Evolutionary conservation across 2,797 vertebrate genomes (phyloP).

Genomic region (Nasua narica): DNA sequence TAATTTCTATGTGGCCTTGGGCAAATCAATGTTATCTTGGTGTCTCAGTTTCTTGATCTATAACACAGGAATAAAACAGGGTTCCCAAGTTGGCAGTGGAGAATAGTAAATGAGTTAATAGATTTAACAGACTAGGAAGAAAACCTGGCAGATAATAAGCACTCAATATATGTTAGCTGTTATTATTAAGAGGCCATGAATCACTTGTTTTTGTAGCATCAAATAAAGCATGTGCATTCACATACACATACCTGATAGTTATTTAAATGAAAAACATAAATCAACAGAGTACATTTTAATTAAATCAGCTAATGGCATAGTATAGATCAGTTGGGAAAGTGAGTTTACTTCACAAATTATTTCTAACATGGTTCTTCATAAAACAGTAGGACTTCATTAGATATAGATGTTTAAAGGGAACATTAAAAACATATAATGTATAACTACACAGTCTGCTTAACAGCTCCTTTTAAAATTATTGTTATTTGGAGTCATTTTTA

Average conservation of each 20-base stretch:
- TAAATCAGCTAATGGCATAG: conserved; percentile 40
- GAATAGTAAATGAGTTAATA: not conserved
- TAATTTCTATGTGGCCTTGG: not conserved
- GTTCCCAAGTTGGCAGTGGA: not conserved
- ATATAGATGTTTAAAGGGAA: conserved; percentile 22
- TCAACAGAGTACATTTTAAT: conserved; percentile 53
- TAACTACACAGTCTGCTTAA: not conserved
- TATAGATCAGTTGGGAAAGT: conserved; percentile 15
- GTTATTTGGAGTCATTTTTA: conserved; percentile 55
- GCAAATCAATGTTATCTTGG: not conserved
- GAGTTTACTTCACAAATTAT: conserved; percentile 56
- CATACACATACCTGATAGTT: not conserved
- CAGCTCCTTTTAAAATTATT: conserved; percentile 44
- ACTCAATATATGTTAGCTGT: not conserved
- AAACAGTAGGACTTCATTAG: conserved; percentile 63
- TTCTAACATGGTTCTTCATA: conserved; percentile 47
- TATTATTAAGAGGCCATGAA: not conserved
- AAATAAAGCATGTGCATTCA: not conserved
- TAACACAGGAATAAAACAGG: not conserved
- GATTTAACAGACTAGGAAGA: not conserved
- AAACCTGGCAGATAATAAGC: not conserved
- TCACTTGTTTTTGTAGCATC: conserved; percentile 39
- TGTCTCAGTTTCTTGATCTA: not conserved
- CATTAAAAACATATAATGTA: conserved; percentile 61
- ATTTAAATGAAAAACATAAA: conserved; percentile 50